phyloP scores from a whole-genome alignment of 1,140 invertebrate genomes.

The Sipha flava region DNA sequence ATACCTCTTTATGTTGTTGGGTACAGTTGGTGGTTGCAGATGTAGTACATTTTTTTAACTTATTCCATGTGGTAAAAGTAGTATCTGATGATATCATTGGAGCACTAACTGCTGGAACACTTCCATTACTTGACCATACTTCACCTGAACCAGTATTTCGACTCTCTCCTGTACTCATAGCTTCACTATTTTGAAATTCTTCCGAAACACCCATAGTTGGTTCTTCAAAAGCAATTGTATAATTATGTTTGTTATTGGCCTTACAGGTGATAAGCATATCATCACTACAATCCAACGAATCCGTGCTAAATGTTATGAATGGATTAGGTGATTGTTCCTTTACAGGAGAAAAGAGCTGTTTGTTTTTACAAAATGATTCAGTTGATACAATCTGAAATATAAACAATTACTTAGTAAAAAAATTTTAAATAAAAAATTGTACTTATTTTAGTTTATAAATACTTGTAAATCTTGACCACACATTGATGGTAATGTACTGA shows the following conservation, averaged over 20 bases:
- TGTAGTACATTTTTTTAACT: constrained; percentile 54
- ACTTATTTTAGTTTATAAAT: constrained; percentile 16
- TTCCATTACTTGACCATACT: constrained; percentile 21
- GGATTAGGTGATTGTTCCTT: constrained; percentile 64
- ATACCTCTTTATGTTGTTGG: constrained; percentile 62
- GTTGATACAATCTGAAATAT: constrained; percentile 46
- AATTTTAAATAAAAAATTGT: constrained; percentile 2
- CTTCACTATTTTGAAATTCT: constrained; percentile 52
- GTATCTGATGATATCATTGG: constrained; percentile 74
- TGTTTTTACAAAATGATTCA: constrained; percentile 74
- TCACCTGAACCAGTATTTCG: constrained; percentile 24
- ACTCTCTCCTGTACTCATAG: constrained; percentile 27
- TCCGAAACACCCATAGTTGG: constrained; percentile 76
- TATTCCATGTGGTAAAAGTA: constrained; percentile 73
- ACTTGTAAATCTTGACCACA: constrained; percentile 49
- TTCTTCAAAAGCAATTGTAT: constrained; percentile 88
- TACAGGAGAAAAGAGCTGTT: constrained; percentile 81
- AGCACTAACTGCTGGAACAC: not conserved
- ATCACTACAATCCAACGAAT: constrained; percentile 80
- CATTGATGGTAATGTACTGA: constrained; percentile 67
- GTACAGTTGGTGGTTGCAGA: constrained; percentile 50
- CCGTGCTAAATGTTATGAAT: constrained; percentile 70
- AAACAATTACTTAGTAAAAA: constrained; percentile 34
- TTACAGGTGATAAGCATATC: constrained; percentile 78
- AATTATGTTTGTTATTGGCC: constrained; percentile 88